Evolutionary conservation across 2,113 vertebrate species (phyloP).

Genomic region (Sander lucioperca): DNA sequence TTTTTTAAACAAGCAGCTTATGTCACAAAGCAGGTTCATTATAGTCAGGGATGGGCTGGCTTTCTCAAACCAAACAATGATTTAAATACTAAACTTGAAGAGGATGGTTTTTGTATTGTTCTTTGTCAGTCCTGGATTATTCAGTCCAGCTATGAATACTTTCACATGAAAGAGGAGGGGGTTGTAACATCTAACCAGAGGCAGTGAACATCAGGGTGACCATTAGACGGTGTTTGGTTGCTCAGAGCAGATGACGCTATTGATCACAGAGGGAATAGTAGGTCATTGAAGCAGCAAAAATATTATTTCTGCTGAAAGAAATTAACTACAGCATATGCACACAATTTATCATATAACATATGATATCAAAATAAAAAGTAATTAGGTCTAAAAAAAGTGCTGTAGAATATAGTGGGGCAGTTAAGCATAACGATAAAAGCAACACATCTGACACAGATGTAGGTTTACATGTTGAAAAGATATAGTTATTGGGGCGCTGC

Average conservation of each 20-base stretch:
- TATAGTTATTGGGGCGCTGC: too few relatives aligned
- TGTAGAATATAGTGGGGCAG: neutral
- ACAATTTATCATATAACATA: neutral
- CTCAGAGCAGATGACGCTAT: neutral
- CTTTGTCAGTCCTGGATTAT: neutral
- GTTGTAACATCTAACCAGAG: neutral
- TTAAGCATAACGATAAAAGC: too few relatives aligned
- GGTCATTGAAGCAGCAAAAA: neutral
- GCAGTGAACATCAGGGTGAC: neutral
- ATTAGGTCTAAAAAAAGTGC: neutral
- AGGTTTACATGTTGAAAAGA: too few relatives aligned
- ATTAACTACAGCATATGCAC: neutral
- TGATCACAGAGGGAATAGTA: neutral
- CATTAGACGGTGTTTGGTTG: neutral
- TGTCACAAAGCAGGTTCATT: neutral
- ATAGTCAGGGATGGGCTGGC: slow-evolving; percentile 1
- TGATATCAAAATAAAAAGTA: neutral
- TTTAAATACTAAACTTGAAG: neutral
- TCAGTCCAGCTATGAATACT: neutral
- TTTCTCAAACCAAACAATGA: slow-evolving; percentile 5
- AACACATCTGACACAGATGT: too few relatives aligned
- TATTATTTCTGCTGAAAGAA: neutral
- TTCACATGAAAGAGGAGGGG: neutral
- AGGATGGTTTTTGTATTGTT: neutral
- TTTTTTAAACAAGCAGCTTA: slow-evolving; percentile 6